phyloP scores from a whole-genome alignment of 2,113 vertebrate species.

The Oreochromis tanganicae region DNA sequence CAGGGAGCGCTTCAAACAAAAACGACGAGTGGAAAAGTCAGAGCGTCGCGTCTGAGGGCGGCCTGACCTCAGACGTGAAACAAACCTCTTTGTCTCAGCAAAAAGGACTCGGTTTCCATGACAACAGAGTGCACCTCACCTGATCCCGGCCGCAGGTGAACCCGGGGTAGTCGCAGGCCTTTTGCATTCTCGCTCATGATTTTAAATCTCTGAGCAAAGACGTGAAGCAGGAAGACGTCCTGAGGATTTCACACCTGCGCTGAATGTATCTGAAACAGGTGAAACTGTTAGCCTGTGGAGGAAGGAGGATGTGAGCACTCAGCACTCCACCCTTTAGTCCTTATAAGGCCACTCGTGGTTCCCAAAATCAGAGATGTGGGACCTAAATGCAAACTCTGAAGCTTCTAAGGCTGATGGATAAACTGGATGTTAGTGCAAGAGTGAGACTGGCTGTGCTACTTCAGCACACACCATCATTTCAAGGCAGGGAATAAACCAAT shows the following conservation, averaged over 20 bases:
- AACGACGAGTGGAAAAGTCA: not conserved
- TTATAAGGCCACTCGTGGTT: not conserved
- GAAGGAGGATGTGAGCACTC: not conserved
- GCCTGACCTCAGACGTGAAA: not conserved
- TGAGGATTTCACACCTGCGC: not conserved
- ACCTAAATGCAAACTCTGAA: not conserved
- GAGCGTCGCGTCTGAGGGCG: not conserved
- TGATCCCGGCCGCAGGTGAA: not conserved
- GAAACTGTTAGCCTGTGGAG: not conserved
- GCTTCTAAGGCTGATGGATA: not conserved
- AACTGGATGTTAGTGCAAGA: not conserved
- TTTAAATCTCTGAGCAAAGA: not conserved
- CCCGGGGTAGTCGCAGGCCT: not conserved
- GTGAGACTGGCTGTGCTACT: not conserved
- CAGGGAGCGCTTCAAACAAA: not conserved
- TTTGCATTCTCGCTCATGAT: not conserved
- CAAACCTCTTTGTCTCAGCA: not conserved
- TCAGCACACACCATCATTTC: not conserved
- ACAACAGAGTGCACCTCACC: conserved; percentile 7
- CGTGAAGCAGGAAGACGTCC: not conserved
- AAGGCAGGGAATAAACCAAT: not conserved
- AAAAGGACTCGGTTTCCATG: not conserved
- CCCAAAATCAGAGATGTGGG: not conserved
- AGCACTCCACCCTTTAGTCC: not conserved
- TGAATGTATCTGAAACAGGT: not conserved